phyloP scores from a whole-genome alignment of 2,113 vertebrate genomes.

The Aix galericulata region DNA sequence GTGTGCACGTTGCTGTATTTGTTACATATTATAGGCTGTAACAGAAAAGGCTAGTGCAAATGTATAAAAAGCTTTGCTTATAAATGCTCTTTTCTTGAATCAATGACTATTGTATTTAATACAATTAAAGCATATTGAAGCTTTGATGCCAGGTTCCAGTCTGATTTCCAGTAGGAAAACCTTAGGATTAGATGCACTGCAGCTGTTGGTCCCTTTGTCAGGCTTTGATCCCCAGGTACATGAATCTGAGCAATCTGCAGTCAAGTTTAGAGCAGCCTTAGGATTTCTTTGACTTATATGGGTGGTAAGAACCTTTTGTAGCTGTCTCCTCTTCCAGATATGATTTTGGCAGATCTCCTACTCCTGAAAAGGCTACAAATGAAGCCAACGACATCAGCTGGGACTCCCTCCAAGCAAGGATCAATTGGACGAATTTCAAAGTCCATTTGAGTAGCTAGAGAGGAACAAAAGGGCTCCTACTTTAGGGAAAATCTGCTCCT shows the following conservation, averaged over 20 bases:
- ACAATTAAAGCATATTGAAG: neutral
- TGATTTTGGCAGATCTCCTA: constrained; percentile 42
- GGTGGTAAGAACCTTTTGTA: constrained; percentile 24
- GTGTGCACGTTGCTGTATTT: neutral
- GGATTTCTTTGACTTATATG: constrained; percentile 15
- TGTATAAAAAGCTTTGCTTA: neutral
- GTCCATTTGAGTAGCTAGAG: constrained; percentile 6
- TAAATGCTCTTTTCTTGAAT: neutral
- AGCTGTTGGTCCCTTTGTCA: constrained; percentile 15
- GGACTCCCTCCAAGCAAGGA: constrained; percentile 49
- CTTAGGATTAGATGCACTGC: neutral
- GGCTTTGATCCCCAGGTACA: neutral
- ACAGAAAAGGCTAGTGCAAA: neutral
- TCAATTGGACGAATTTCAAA: constrained; percentile 59
- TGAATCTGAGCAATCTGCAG: rapidly evolving
- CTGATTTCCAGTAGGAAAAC: constrained; percentile 31
- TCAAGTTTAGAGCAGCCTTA: neutral
- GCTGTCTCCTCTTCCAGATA: neutral
- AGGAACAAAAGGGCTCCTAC: constrained; percentile 28
- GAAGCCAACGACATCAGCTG: constrained; percentile 49
- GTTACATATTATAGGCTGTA: neutral
- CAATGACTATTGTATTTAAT: neutral
- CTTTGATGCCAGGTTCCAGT: neutral
- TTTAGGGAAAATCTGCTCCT: neutral
- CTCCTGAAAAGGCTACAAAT: constrained; percentile 43